Percentiles rank a stretch among this genome's conserved stretches.
Conservation (phyloP, 1,140 invertebrate genomes). For the Tyrophagus putrescentiae region DNA sequence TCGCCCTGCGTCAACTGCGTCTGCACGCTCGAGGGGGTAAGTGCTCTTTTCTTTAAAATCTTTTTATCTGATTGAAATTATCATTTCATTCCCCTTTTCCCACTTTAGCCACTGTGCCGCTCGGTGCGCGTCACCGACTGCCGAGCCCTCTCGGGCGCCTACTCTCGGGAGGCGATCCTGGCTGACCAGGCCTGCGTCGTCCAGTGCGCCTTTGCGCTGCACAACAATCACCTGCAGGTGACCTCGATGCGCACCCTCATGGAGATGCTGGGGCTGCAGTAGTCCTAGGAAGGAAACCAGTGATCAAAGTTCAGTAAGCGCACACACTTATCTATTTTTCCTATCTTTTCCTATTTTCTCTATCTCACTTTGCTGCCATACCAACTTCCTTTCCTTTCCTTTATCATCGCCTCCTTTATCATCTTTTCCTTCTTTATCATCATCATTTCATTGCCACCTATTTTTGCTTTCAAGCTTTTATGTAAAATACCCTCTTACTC, state of each 20-base stretch:
- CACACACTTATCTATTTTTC: neutral
- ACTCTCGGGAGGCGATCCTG: constrained; percentile 59
- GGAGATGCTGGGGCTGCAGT: neutral
- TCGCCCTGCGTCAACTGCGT: constrained; percentile 46
- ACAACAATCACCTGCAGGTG: constrained; percentile 23
- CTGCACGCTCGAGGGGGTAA: constrained; percentile 47
- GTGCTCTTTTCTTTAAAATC: constrained; percentile 18
- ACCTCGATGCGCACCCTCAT: constrained; percentile 5
- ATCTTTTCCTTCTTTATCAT: neutral
- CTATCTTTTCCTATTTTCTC: no score
- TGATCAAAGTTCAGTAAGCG: neutral
- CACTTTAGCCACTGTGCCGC: constrained; percentile 72
- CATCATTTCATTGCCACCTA: neutral
- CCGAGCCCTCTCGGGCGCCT: constrained; percentile 58
- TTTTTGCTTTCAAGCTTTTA: no score
- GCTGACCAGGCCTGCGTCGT: constrained; percentile 74
- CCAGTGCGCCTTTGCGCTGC: constrained; percentile 52
- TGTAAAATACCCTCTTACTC: neutral
- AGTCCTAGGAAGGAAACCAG: neutral
- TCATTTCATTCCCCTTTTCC: constrained; percentile 27
- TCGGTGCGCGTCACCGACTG: constrained; percentile 75
- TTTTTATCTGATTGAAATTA: neutral
- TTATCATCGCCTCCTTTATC: neutral
- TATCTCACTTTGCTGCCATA: no score
- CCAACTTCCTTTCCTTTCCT: neutral